Percentiles rank a stretch among this genome's conserved stretches.
These are phyloP conservation scores for Zoanthus sociatus DNA, from an alignment of 92 coral and sea anemone species.

Conservation along the genomic window DNA sequence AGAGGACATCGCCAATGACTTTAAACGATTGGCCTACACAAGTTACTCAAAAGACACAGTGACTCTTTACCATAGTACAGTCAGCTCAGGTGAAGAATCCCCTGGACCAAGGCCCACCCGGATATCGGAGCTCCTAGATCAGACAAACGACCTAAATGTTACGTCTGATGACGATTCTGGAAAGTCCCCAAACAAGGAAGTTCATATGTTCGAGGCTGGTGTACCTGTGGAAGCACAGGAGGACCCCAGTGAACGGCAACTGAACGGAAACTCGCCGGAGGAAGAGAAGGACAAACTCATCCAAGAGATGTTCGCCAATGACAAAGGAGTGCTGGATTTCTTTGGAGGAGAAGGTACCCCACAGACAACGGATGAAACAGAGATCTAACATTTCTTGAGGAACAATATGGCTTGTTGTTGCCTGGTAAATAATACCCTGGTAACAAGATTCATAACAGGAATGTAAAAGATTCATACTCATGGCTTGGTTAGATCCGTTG, in stretches of 20 bases:
- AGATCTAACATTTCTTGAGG: slow-evolving; percentile 54
- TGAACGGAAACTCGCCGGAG: slow-evolving; percentile 37
- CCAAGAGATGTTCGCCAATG: slow-evolving; percentile 89
- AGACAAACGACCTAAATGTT: slow-evolving; percentile 33
- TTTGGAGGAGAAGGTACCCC: slow-evolving; percentile 65
- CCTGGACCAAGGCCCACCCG: slow-evolving; percentile 42
- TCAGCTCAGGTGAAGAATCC: slow-evolving; percentile 25
- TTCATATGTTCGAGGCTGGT: slow-evolving; percentile 29
- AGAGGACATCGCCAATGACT: slow-evolving; percentile 80
- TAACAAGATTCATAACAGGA: not conserved
- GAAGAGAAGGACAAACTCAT: slow-evolving; percentile 78
- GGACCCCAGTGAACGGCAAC: slow-evolving; percentile 18
- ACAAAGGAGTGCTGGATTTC: slow-evolving; percentile 91
- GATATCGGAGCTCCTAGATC: slow-evolving; percentile 36
- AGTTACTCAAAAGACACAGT: slow-evolving; percentile 87
- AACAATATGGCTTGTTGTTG: not conserved
- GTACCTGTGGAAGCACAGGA: slow-evolving; percentile 13
- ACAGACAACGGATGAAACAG: slow-evolving; percentile 74
- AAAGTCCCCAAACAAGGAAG: slow-evolving; percentile 11
- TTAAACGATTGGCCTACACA: slow-evolving; percentile 93
- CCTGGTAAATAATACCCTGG: not conserved
- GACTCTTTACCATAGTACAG: slow-evolving; percentile 75
- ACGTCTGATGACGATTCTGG: slow-evolving; percentile 28
- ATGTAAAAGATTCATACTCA: not conserved
- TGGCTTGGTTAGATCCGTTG: not conserved